phyloP scores from a whole-genome alignment of 2,113 vertebrate species.

The Pseudorectes ferrugineus region DNA sequence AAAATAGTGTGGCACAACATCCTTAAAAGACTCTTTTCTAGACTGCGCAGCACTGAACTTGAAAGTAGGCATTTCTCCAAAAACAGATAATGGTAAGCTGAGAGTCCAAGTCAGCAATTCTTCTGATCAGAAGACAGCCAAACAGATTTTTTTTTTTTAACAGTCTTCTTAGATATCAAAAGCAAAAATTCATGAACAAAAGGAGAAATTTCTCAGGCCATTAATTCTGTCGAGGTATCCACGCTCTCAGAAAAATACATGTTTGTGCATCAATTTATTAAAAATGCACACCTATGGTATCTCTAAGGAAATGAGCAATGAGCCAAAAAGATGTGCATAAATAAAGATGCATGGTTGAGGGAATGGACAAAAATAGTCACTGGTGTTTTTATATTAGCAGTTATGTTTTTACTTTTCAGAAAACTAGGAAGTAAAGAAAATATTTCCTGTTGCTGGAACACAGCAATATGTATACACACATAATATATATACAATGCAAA shows the following conservation, averaged over 20 bases:
- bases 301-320: background rate
- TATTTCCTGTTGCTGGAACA: background rate
- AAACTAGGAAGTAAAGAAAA: background rate
- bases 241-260: background rate
- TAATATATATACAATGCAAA: background rate
- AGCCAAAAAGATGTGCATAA: background rate
- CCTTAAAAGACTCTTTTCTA: background rate
- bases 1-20: background rate
- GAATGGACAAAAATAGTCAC: background rate
- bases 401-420: background rate
- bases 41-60: background rate
- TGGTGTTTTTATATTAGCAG: background rate
- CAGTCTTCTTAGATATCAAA: background rate
- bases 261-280: background rate
- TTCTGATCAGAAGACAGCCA: background rate
- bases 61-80: background rate
- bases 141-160: background rate
- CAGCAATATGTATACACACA: background rate
- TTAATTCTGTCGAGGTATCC: background rate
- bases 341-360: background rate
- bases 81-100: background rate
- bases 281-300: background rate
- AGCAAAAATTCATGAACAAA: background rate
- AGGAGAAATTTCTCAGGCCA: background rate
- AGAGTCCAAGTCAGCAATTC: background rate